Percentiles rank a stretch among this genome's conserved stretches.
Evolutionary conservation across 2,888 invertebrate genomes (phyloP).

Genomic region (Philopedon plagiatum): DNA sequence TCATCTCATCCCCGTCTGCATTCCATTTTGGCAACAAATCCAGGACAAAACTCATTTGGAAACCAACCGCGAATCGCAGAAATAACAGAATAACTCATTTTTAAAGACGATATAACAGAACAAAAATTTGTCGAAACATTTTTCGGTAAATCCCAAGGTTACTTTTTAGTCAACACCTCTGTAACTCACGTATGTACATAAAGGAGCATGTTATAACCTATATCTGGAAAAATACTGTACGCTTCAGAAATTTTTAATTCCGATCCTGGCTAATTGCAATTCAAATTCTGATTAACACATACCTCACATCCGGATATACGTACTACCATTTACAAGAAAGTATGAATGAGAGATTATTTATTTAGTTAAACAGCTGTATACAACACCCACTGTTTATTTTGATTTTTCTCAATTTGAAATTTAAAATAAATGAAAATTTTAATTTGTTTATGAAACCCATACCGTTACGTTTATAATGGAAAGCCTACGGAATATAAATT

Average conservation of each 20-base stretch:
- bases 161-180: no score
- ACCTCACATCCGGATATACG: conserved; percentile 33
- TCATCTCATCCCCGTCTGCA: no score
- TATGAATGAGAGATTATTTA: conserved; percentile 49
- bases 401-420: conserved; percentile 25
- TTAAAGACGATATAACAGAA: no score
- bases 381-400: conserved; percentile 26
- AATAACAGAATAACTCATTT: no score
- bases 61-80: no score
- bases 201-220: no score
- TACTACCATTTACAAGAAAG: conserved; percentile 43
- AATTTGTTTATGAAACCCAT: not conserved
- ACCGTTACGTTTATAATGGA: conserved; percentile 5
- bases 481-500: conserved; percentile 5
- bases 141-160: no score
- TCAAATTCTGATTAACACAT: conserved; percentile 36
- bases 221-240: no score
- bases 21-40: no score
- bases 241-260: not conserved
- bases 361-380: conserved; percentile 33
- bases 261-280: conserved; percentile 24
- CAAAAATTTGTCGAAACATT: no score
- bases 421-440: conserved; percentile 13
- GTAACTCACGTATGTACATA: no score
- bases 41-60: no score